A percentile compares a stretch with the other conserved stretches of the same genome.
These are phyloP conservation scores for Carpatolechia fugitivella DNA, from an alignment of 2,888 invertebrate genomes.

Conservation along the genomic window DNA sequence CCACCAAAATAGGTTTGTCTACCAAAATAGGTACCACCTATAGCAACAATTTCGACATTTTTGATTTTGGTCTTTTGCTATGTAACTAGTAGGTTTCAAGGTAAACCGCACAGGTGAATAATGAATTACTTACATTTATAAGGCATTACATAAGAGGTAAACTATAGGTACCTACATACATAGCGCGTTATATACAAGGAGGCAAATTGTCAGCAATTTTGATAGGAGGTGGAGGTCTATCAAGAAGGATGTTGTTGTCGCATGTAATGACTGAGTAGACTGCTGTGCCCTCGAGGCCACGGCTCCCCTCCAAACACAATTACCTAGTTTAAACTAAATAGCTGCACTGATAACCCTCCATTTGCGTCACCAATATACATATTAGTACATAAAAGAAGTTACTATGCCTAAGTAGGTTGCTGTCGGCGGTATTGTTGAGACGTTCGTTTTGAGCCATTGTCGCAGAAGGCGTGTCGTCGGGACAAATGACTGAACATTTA, in stretches of 20 bases:
- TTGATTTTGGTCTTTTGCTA: too few relatives aligned
- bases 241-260: slow-evolving; percentile 12
- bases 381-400: background rate
- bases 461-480: background rate
- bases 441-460: background rate
- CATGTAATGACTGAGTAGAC: slow-evolving; percentile 1
- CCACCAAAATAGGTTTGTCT: too few relatives aligned
- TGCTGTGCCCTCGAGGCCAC: slow-evolving; percentile 17
- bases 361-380: slow-evolving; percentile 17
- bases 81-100: too few relatives aligned
- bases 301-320: slow-evolving; percentile 17
- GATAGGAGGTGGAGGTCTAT: background rate
- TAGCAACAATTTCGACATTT: too few relatives aligned
- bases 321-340: slow-evolving; percentile 20
- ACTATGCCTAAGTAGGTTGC: too few relatives aligned
- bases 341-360: slow-evolving; percentile 15
- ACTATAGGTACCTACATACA: too few relatives aligned
- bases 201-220: background rate
- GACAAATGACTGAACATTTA: background rate
- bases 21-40: too few relatives aligned
- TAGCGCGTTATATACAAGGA: too few relatives aligned
- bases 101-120: too few relatives aligned
- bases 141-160: too few relatives aligned
- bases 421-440: background rate
- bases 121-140: too few relatives aligned